Base-by-base conservation (phyloP, 2,888 invertebrate species). In the Parelbella ahira region DNA sequence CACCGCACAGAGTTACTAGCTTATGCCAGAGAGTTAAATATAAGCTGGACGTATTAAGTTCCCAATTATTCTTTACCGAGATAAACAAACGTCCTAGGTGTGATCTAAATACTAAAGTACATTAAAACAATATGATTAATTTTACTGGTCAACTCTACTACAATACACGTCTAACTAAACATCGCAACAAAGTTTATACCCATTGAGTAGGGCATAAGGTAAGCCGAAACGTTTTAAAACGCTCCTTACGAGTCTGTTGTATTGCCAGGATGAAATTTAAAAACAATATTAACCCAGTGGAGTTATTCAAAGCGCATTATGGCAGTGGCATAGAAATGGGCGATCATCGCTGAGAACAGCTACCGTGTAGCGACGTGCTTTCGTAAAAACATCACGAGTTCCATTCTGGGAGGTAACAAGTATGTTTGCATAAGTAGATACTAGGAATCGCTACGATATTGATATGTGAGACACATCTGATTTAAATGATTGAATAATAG, bases 221-320 rank as follows among this genome's bases (percentile, higher is more conserved):
- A n/a, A n/a, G n/a, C n/a, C n/a, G n/a, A n/a, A n/a, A n/a, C n/a
- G n/a, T n/a, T n/a, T n/a, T n/a, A n/a, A 53, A 54, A 49, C 44
- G 36, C 33, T 47, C 23, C 37, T 44, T 47, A 46, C 45, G 8
- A 42, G 21, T 9, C 37, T 44, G 33, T 38, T 49, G 47, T 57
- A 37, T 49, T 49, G 48, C 42, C 45, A 49, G 51, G 54, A 54
- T 56, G 45, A 54, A 58, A 59, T 58, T 64, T 63, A 57, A 60
- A 65, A 63, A 60, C 55, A 59, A 60, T 55, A 59, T 54, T 47
- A 56, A 39, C 39, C 15, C 38, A 29, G 56, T 62, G 49, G 52
- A 61, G 55, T 63, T 72, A 83, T 82, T 78, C 76, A 66, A 74
- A 63, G 63, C 71, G 69, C 71, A 78, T 65, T 58, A 56, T 64